Percentiles rank a stretch among this genome's conserved stretches.
These are phyloP conservation scores for Hydraecia micacea DNA, from an alignment of 2,888 invertebrate genomes.

Conservation along the genomic window DNA sequence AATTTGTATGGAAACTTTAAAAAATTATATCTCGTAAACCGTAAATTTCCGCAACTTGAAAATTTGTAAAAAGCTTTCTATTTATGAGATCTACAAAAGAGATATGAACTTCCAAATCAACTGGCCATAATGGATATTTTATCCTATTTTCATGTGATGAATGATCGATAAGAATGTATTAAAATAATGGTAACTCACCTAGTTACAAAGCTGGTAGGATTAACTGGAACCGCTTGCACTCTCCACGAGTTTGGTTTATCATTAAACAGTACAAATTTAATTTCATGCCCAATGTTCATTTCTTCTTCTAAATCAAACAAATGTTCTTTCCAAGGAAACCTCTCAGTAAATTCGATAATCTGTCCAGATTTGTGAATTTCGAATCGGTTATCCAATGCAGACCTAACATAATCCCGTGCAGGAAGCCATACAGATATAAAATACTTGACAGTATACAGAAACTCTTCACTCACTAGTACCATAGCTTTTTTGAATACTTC, in stretches of 20 bases:
- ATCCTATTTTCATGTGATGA: too few relatives aligned
- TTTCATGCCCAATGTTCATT: constrained; percentile 90
- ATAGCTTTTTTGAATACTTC: constrained; percentile 94
- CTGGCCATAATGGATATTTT: too few relatives aligned
- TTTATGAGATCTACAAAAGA: too few relatives aligned
- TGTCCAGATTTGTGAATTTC: constrained; percentile 94
- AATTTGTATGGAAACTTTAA: too few relatives aligned
- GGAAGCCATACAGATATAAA: constrained; percentile 95
- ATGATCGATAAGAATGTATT: background rate
- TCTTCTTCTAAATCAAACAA: constrained; percentile 95
- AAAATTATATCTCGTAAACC: too few relatives aligned
- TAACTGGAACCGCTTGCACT: constrained; percentile 95
- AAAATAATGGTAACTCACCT: constrained; percentile 84
- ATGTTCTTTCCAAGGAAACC: constrained; percentile 98
- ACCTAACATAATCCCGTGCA: constrained; percentile 94
- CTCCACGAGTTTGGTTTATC: constrained; percentile 93
- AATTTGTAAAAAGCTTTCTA: too few relatives aligned
- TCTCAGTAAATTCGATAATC: constrained; percentile 93
- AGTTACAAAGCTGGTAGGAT: constrained; percentile 92
- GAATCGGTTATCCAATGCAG: constrained; percentile 92
- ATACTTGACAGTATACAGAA: constrained; percentile 92
- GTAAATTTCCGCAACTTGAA: too few relatives aligned
- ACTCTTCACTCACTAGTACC: constrained; percentile 94
- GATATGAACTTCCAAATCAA: too few relatives aligned
- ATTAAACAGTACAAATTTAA: constrained; percentile 94